Evolutionary conservation across 2,888 invertebrate genomes (phyloP).

Genomic region (Lithophane socia): DNA sequence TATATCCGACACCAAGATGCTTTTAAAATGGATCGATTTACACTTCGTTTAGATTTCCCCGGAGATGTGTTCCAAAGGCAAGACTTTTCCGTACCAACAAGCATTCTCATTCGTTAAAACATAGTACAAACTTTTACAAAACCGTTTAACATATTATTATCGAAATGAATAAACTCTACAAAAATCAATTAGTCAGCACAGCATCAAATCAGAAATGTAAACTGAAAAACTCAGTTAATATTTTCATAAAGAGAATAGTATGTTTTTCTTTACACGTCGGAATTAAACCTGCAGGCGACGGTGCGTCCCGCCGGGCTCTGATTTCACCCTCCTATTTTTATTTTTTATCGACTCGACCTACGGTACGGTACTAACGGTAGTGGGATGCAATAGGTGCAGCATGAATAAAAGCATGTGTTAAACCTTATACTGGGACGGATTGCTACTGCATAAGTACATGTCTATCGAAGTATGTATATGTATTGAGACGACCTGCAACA

Average conservation of each 20-base stretch:
- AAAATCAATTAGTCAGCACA: constrained; percentile 15
- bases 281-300: constrained; percentile 54
- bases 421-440: constrained; percentile 50
- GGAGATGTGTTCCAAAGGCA: constrained; percentile 14
- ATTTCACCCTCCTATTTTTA: constrained; percentile 82
- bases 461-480: constrained; percentile 18
- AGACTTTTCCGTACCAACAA: not conserved
- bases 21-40: constrained; percentile 34
- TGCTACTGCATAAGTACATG: constrained; percentile 16
- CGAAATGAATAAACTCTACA: not conserved
- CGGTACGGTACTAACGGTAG: no score
- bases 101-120: constrained; percentile 11
- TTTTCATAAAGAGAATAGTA: constrained; percentile 39
- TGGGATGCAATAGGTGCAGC: constrained; percentile 76
- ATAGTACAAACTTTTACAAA: not conserved
- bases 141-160: not conserved
- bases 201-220: constrained; percentile 8
- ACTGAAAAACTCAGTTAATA: constrained; percentile 33
- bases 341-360: constrained; percentile 83
- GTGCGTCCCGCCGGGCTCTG: constrained; percentile 73
- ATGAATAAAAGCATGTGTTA: constrained; percentile 65
- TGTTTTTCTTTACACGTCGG: constrained; percentile 26
- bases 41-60: constrained; percentile 39
- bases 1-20: not conserved
- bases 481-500: not conserved